These are phyloP conservation scores for Phoeniculus purpureus DNA, from an alignment of 2,797 vertebrate genomes.

Conservation along the genomic window DNA sequence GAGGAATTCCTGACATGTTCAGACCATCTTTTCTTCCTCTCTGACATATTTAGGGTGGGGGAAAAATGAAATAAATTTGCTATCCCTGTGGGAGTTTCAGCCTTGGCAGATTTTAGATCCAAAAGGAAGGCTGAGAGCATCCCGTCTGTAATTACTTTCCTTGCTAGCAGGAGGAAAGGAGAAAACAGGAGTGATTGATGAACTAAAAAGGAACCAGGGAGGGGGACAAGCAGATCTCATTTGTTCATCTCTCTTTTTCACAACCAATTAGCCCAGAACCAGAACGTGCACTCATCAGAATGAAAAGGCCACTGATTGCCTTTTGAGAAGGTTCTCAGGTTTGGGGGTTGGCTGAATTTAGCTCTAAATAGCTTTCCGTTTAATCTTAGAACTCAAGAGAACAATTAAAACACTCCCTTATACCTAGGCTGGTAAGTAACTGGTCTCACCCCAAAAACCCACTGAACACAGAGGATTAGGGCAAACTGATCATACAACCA, in stretches of 20 bases:
- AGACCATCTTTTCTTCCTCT: background rate
- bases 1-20: background rate
- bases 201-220: background rate
- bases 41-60: background rate
- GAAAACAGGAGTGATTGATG: background rate
- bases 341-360: background rate
- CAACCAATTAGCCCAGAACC: background rate
- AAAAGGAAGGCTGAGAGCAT: background rate
- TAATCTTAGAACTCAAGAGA: background rate
- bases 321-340: background rate
- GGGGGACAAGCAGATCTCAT: background rate
- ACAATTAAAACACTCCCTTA: background rate
- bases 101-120: background rate
- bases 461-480: background rate
- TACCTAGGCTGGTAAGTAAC: background rate
- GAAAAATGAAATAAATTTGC: background rate
- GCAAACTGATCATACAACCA: background rate
- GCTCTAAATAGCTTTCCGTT: background rate
- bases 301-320: background rate
- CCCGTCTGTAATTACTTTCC: background rate
- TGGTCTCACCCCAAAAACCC: background rate
- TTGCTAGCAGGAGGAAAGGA: background rate
- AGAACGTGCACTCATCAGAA: background rate
- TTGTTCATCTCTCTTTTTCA: background rate
- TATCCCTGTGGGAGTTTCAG: background rate